Evolutionary conservation across 1,140 invertebrate species (phyloP).

Genomic region (Aphis craccivora): DNA sequence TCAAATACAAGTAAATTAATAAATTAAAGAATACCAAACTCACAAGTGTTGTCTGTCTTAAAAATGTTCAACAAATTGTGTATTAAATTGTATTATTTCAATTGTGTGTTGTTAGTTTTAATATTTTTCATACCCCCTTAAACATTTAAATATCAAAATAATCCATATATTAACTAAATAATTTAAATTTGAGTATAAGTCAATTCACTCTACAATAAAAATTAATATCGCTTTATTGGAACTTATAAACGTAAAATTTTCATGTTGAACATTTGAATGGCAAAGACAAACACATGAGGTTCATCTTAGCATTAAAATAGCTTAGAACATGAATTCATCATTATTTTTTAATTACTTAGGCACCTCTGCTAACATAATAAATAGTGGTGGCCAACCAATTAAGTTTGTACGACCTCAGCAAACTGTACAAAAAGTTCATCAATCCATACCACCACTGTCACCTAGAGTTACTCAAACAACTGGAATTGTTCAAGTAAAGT

Average conservation of each 20-base stretch:
- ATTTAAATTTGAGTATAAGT: background rate
- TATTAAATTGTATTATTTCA: background rate
- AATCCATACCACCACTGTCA: conserved; percentile 48
- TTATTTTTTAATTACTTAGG: conserved; percentile 42
- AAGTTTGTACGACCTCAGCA: conserved; percentile 45
- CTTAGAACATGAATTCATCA: background rate
- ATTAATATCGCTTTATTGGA: background rate
- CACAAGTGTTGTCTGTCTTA: background rate
- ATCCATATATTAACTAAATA: background rate
- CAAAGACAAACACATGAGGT: background rate
- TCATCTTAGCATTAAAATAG: background rate
- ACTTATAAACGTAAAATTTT: background rate
- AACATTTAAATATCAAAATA: background rate
- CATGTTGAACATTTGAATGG: background rate
- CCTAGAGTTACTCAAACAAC: background rate
- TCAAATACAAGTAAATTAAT: conserved; percentile 60
- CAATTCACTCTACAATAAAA: background rate
- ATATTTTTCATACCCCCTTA: background rate
- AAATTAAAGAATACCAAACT: background rate
- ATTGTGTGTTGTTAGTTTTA: background rate
- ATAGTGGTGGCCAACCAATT: conserved; percentile 16
- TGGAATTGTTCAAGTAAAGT: conserved; percentile 26
- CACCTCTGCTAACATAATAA: background rate
- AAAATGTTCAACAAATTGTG: background rate
- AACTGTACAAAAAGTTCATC: conserved; percentile 38